A percentile compares a stretch with the other conserved stretches of the same genome.
Conservation (phyloP, 2,797 vertebrate species). For the Chiroxiphia lanceolata region DNA sequence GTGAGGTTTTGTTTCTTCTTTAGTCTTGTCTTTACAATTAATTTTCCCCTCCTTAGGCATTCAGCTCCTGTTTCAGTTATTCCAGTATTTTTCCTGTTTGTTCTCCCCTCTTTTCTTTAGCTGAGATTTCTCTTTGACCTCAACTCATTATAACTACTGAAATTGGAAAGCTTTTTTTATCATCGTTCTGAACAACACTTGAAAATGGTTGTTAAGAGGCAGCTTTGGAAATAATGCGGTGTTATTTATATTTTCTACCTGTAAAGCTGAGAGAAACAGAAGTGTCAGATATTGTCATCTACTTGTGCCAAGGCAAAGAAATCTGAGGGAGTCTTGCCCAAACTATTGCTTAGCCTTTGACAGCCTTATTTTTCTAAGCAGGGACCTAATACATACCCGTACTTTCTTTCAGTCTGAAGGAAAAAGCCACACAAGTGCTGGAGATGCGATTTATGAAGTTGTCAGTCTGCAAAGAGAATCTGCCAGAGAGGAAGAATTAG, state of each 20-base stretch:
- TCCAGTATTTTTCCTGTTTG: not conserved
- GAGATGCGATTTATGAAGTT: conserved; percentile 93
- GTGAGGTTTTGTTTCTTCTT: not conserved
- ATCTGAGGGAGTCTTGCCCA: not conserved
- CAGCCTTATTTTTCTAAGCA: not conserved
- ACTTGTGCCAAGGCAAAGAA: not conserved
- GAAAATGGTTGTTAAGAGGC: not conserved
- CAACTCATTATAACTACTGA: not conserved
- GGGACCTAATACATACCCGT: not conserved
- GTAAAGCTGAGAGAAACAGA: not conserved
- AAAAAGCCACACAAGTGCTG: conserved; percentile 77
- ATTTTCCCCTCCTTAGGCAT: not conserved
- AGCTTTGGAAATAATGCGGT: not conserved
- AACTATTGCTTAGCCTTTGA: not conserved
- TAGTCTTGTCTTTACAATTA: not conserved
- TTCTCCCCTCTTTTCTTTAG: not conserved
- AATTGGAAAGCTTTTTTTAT: not conserved
- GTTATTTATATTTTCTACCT: not conserved
- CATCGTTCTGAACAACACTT: not conserved
- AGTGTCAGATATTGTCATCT: not conserved
- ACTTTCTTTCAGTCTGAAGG: conserved; percentile 80
- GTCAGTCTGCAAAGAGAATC: conserved; percentile 90
- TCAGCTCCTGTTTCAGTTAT: not conserved
- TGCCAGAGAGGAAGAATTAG: conserved; percentile 78
- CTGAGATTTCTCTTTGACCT: not conserved